Conservation (phyloP, 1,140 invertebrate genomes). For the Microplitis mediator region DNA sequence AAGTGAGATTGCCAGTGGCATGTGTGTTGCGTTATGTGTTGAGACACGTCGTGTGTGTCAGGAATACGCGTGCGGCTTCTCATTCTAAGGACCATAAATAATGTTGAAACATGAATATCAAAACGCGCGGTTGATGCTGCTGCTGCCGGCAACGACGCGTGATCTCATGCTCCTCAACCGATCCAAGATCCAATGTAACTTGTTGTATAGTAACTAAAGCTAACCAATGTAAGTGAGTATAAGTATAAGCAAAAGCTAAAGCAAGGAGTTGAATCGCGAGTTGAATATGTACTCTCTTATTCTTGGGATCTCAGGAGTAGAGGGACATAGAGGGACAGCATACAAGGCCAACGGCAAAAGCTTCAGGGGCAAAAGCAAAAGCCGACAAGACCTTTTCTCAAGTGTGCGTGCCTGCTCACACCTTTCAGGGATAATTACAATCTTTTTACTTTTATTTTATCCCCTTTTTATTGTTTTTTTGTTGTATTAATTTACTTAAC, state of each 20-base stretch:
- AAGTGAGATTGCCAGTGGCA: too few species aligned
- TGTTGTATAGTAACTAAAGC: too few species aligned
- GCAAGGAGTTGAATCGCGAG: neutral
- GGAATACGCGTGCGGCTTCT: conserved; percentile 34
- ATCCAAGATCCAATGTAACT: neutral
- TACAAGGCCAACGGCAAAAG: too few species aligned
- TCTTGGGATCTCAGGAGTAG: too few species aligned
- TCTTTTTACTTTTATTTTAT: conserved; percentile 1
- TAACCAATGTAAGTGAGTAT: neutral
- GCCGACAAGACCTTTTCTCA: neutral
- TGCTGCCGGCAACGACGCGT: neutral
- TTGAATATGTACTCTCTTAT: neutral
- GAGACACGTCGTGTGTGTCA: conserved; percentile 8
- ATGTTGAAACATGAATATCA: conserved; percentile 35
- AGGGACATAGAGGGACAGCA: too few species aligned
- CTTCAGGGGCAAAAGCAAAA: neutral
- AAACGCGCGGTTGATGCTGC: neutral
- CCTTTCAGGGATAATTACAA: conserved; percentile 8
- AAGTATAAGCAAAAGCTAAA: neutral
- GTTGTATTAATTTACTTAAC: conserved; percentile 1
- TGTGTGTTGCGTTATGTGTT: conserved; percentile 4
- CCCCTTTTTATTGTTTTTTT: too few species aligned
- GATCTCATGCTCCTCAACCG: neutral
- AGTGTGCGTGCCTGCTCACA: conserved; percentile 10
- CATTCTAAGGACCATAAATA: conserved; percentile 40